phyloP scores from a whole-genome alignment of 1,140 invertebrate species.

The Cherax quadricarinatus region DNA sequence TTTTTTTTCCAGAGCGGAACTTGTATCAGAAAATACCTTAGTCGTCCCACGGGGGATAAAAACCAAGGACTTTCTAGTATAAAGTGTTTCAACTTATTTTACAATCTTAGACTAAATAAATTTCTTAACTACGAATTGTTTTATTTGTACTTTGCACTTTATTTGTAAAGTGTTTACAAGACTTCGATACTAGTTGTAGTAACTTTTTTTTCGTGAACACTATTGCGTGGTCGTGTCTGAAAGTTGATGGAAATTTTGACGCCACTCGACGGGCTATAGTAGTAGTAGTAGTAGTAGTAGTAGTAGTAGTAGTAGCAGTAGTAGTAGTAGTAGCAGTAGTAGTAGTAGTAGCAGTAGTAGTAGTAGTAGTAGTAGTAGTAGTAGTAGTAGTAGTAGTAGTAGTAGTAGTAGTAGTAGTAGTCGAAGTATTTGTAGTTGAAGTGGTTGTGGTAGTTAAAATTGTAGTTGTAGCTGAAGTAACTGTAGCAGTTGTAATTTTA shows the following conservation, averaged over 20 bases:
- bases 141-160: conserved; percentile 13
- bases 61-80: background rate
- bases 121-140: conserved; percentile 13
- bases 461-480: background rate
- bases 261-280: background rate
- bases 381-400: background rate
- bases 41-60: background rate
- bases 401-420: background rate
- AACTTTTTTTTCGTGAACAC: background rate
- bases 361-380: background rate
- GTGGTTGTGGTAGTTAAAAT: no score
- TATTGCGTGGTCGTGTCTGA: background rate
- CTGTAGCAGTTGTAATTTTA: background rate
- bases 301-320: no score
- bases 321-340: no score
- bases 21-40: background rate
- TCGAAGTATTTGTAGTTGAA: no score
- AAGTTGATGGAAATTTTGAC: background rate
- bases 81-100: conserved; percentile 6
- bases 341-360: no score
- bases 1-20: background rate
- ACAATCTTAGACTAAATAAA: conserved; percentile 9
- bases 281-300: background rate
- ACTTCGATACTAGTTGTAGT: background rate
- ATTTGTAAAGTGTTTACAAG: background rate